Conservation (phyloP, 2,113 vertebrate species). For the Grantiella picta region DNA sequence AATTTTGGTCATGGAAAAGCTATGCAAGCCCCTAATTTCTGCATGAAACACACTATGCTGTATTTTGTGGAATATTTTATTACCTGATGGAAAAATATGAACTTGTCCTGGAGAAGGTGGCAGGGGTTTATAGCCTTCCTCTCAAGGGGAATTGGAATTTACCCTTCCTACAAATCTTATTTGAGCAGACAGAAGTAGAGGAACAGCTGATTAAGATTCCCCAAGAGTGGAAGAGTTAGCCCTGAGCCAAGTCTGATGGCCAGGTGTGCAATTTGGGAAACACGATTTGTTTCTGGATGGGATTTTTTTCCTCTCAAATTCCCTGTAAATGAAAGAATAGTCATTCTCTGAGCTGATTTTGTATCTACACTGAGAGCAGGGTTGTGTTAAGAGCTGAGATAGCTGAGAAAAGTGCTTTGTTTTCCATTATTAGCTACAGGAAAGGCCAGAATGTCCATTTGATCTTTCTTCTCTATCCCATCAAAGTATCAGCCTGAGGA, state of each 20-base stretch:
- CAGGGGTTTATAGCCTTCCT: not conserved
- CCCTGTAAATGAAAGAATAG: not conserved
- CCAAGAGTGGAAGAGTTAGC: not conserved
- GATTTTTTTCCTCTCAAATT: not conserved
- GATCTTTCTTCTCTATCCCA: not conserved
- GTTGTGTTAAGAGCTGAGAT: not conserved
- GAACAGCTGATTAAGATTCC: not conserved
- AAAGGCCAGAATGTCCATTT: not conserved
- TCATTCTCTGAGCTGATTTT: not conserved
- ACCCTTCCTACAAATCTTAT: not conserved
- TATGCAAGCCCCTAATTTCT: not conserved
- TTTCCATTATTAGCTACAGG: not conserved
- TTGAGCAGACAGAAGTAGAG: not conserved
- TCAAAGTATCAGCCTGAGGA: not conserved
- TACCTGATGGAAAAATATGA: not conserved
- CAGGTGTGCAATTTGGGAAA: not conserved
- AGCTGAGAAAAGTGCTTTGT: not conserved
- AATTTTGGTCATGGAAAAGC: not conserved
- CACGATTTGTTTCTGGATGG: not conserved
- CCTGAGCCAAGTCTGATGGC: not conserved
- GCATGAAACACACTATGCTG: fast-evolving
- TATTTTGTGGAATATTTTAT: not conserved
- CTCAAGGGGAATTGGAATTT: not conserved
- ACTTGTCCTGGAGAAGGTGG: not conserved
- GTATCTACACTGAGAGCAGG: not conserved